Conservation (phyloP, 1,140 invertebrate species). For the Neuroterus valhalla region DNA sequence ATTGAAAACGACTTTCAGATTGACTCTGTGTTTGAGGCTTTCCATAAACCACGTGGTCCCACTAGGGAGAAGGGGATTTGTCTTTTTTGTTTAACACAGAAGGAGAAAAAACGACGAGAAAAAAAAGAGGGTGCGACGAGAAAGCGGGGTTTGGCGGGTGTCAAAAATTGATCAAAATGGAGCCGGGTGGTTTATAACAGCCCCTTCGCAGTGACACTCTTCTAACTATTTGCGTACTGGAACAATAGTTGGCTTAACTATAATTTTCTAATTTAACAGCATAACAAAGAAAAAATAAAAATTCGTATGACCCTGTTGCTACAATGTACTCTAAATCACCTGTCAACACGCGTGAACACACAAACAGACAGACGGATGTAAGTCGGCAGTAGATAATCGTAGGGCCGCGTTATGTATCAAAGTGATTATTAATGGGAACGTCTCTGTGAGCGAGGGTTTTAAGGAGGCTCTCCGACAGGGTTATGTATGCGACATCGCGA, state of each 20-base stretch:
- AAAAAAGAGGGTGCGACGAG: no score
- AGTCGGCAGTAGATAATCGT: constrained; percentile 8
- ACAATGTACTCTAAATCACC: background rate
- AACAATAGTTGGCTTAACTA: background rate
- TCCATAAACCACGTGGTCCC: no score
- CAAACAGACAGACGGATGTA: background rate
- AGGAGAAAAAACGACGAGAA: no score
- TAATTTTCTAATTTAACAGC: background rate
- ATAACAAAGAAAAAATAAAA: background rate
- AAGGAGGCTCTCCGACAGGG: constrained; percentile 57
- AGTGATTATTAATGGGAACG: constrained; percentile 70
- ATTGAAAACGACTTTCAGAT: no score
- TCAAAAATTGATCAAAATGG: no score
- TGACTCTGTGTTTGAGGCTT: no score
- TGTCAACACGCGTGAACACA: background rate
- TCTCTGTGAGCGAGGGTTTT: constrained; percentile 62
- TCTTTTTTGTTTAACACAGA: no score
- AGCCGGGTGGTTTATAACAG: no score
- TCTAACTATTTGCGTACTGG: no score
- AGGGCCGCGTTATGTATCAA: constrained; percentile 64
- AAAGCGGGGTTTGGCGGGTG: no score
- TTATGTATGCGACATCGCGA: constrained; percentile 55
- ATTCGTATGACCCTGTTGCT: background rate
- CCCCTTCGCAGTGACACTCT: no score
- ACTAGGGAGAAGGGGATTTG: no score